A percentile compares a stretch with the other conserved stretches of the same genome.
These are phyloP conservation scores for Helicoverpa assulta DNA, from an alignment of 2,888 invertebrate genomes.

Conservation along the genomic window DNA sequence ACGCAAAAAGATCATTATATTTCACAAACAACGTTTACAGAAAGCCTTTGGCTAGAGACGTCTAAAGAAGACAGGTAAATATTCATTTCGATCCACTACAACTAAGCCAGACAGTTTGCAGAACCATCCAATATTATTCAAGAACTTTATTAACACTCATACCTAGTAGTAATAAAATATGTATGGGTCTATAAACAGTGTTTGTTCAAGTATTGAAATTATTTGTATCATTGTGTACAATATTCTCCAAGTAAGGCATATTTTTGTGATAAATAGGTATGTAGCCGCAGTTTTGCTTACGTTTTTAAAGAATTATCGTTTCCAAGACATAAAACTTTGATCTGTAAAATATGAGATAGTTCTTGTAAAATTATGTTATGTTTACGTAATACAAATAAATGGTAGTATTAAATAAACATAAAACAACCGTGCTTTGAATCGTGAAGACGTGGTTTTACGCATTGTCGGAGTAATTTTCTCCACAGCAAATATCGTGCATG, in stretches of 20 bases:
- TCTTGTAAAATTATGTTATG: too few relatives aligned
- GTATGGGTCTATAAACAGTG: conserved; percentile 5
- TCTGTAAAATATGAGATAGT: too few relatives aligned
- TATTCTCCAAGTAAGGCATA: conserved; percentile 4
- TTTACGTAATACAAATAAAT: too few relatives aligned
- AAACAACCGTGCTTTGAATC: conserved; percentile 24
- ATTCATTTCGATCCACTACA: conserved; percentile 9
- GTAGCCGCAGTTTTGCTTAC: not conserved
- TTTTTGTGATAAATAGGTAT: not conserved
- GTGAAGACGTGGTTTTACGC: conserved; percentile 21
- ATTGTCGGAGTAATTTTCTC: conserved; percentile 36
- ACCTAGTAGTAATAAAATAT: conserved; percentile 15
- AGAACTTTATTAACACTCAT: conserved; percentile 29
- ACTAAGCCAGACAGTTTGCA: conserved; percentile 1
- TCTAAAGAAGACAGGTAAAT: too few relatives aligned
- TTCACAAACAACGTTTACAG: not conserved
- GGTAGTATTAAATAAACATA: not conserved
- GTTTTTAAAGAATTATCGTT: not conserved
- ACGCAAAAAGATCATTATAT: not conserved
- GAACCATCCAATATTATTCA: conserved; percentile 24
- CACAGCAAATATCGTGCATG: conserved; percentile 22
- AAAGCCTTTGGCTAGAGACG: not conserved
- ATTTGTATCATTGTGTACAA: not conserved
- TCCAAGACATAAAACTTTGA: not conserved
- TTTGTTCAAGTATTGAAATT: conserved; percentile 1